phyloP scores from a whole-genome alignment of 2,797 vertebrate genomes.

The Onychomys torridus region DNA sequence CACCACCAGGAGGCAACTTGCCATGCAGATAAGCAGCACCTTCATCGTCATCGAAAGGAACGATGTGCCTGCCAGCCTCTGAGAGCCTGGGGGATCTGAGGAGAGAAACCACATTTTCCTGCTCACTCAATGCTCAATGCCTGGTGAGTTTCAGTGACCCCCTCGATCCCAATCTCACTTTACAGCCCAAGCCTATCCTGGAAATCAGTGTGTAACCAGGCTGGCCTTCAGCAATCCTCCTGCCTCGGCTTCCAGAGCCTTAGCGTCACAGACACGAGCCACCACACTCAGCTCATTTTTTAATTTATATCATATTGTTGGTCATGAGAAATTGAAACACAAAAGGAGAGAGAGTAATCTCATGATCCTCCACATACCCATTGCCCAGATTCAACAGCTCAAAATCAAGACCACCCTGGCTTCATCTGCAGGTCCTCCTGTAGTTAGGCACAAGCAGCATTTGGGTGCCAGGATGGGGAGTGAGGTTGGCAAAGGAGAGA shows the following conservation, averaged over 20 bases:
- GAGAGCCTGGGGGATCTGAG: background rate
- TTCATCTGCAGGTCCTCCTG: background rate
- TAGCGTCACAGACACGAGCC: background rate
- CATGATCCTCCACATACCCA: background rate
- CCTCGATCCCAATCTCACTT: background rate
- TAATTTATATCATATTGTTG: background rate
- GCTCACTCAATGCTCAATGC: background rate
- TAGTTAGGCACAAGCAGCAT: background rate
- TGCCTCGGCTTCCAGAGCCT: background rate
- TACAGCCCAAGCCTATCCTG: background rate
- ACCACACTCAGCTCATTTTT: no score
- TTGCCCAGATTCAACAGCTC: background rate
- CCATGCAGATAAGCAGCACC: background rate
- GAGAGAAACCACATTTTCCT: background rate
- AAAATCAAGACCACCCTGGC: background rate
- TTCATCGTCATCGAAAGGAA: background rate
- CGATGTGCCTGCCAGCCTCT: background rate
- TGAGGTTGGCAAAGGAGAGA: background rate
- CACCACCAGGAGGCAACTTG: slow-evolving; percentile 54
- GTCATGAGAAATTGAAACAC: background rate
- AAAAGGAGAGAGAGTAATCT: background rate
- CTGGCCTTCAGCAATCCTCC: background rate
- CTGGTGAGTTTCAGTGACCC: background rate
- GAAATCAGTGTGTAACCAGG: background rate
- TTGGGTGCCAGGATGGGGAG: background rate